Evolutionary conservation across 1,140 invertebrate genomes (phyloP), one percentile per base, ranked within the genome.

Genomic region (Drosophila dunni): DNA sequence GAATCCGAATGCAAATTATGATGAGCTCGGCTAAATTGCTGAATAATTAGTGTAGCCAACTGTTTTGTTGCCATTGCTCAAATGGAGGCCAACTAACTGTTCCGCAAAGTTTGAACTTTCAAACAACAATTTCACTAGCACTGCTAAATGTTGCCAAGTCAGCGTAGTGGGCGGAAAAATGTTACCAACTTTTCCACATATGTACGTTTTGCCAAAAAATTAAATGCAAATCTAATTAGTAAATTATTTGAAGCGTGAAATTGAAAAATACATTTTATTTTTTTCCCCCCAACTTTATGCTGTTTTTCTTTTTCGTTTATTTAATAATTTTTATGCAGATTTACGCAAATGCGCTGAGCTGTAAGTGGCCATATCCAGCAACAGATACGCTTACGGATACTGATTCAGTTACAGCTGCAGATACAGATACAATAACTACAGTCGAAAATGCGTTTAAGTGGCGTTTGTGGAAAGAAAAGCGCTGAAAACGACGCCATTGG

Each of bases 171-270:
- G 53, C 69, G 51, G 33, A 9, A 69, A 57, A 60, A 40, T 54
- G 33, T 34, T 13, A 29, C 17, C 53, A 75, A 78, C 51, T 68
- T 70, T 64, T 46, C 34, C 61, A 34, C 74, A 82, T 76, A 75
- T 64, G 80, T 73, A 75, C 68, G 80, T 73, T 74, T 51, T 83
- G 63, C 84, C 79, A 44, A 53, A 64, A 86, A 83, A 83, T 84
- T 84, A 89, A 75, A 90, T 90, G 86, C 78, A 90, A 90, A 90
- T 90, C 86, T 90, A 90, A 90, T 90, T 90, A 90, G 86, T 90
- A 90, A 90, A 90, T 74, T 90, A 90, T 90, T 90, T 86, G 86
- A 90, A 83, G 86, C 86, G 88, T 90, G 86, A 90, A 90, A 90
- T 90, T 90, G 86, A 86, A 83, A 90, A 86, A 90, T 83, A 73